phyloP scores from a whole-genome alignment of 2,797 vertebrate species.

The Cryptoblepharus egeriae region DNA sequence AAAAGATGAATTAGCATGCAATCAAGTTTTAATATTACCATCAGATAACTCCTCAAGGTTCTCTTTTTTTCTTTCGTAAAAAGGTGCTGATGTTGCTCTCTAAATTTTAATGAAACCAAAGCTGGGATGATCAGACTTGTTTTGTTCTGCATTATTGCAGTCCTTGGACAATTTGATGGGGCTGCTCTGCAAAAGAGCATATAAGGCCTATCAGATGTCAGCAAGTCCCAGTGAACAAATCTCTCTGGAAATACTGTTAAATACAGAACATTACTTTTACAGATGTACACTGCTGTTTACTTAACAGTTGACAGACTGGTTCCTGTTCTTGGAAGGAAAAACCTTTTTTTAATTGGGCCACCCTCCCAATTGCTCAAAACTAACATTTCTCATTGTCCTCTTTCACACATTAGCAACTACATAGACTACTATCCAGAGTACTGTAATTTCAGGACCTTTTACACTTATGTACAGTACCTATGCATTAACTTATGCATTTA shows the following conservation, averaged over 20 bases:
- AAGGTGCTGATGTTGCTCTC: conserved; percentile 15
- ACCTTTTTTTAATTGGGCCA: no score
- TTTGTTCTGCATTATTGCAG: background rate
- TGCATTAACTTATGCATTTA: no score
- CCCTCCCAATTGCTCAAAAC: background rate
- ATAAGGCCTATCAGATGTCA: background rate
- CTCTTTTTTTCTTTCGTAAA: conserved; percentile 1
- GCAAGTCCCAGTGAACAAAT: background rate
- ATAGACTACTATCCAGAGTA: no score
- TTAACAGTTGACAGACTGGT: background rate
- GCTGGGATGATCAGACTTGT: conserved; percentile 38
- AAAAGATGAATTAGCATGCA: conserved; percentile 33
- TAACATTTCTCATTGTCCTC: background rate
- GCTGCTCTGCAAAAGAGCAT: background rate
- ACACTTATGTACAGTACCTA: no score
- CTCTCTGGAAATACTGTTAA: background rate
- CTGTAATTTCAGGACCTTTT: no score
- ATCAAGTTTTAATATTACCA: conserved; percentile 38
- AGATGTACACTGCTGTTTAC: background rate
- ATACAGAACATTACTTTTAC: background rate
- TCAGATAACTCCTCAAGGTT: conserved; percentile 31
- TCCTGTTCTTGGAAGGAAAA: background rate
- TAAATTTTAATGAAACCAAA: conserved; percentile 35
- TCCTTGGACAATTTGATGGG: background rate
- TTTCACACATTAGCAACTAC: background rate